phyloP scores from a whole-genome alignment of 1,140 invertebrate species.

The Oncopodura yosiiana region DNA sequence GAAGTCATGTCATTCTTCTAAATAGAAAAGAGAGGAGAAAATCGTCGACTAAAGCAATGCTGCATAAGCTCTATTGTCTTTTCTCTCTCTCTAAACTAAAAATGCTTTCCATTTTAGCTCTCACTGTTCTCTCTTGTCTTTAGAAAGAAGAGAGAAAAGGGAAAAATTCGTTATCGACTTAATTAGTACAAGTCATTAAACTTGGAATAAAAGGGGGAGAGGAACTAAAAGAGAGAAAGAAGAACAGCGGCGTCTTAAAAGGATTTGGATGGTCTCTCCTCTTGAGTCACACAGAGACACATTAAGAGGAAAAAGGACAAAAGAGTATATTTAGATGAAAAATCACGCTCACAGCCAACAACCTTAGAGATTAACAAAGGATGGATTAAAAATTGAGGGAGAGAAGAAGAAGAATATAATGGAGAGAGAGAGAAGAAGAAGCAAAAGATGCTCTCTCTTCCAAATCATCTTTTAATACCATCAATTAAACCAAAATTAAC shows the following conservation, averaged over 20 bases:
- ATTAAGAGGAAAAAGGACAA: slow-evolving; percentile 5
- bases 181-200: slow-evolving; percentile 35
- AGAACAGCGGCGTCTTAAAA: slow-evolving; percentile 23
- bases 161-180: slow-evolving; percentile 35
- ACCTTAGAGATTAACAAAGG: slow-evolving; percentile 34
- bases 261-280: slow-evolving; percentile 21
- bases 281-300: slow-evolving; percentile 6
- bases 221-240: slow-evolving; percentile 25
- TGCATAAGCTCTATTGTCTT: not conserved
- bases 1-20: no score
- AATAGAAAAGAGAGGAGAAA: not conserved
- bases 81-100: not conserved
- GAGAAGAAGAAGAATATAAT: not conserved
- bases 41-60: not conserved
- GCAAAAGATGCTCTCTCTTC: slow-evolving; percentile 20
- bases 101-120: not conserved
- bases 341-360: slow-evolving; percentile 32
- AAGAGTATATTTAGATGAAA: slow-evolving; percentile 35
- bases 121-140: not conserved
- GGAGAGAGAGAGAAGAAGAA: not conserved
- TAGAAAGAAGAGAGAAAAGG: not conserved
- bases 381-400: slow-evolving; percentile 33
- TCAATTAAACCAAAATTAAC: slow-evolving; percentile 36
- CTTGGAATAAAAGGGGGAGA: slow-evolving; percentile 26
- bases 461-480: slow-evolving; percentile 36